phyloP scores from a whole-genome alignment of 2,888 invertebrate species.

The Ophion obscuratus region DNA sequence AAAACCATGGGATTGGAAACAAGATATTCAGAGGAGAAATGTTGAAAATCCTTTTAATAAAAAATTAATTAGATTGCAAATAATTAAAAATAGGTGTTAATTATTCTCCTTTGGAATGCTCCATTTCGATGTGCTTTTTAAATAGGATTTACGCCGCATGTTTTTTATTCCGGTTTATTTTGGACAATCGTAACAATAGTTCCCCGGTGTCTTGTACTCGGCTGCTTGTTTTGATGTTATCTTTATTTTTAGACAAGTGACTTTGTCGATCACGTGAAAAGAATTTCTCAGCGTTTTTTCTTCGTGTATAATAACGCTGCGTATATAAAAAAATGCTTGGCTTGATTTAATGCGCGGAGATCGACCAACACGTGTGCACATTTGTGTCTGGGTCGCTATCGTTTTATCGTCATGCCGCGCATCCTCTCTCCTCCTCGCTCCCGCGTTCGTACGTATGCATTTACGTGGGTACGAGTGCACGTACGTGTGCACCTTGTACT shows the following conservation, averaged over 20 bases:
- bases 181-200: background rate
- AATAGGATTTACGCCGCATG: too few relatives aligned
- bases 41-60: too few relatives aligned
- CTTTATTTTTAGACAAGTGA: background rate
- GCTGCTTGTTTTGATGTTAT: too few relatives aligned
- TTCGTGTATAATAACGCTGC: conserved; percentile 19
- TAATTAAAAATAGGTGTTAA: too few relatives aligned
- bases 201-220: too few relatives aligned
- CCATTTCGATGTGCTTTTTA: too few relatives aligned
- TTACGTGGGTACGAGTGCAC: background rate
- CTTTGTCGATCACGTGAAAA: background rate
- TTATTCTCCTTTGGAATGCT: too few relatives aligned
- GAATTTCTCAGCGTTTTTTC: conserved; percentile 12
- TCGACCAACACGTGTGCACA: background rate
- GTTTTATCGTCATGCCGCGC: conserved; percentile 44
- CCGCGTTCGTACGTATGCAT: too few relatives aligned
- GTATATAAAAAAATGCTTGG: conserved; percentile 15
- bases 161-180: background rate
- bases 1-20: too few relatives aligned
- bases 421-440: conserved; percentile 17
- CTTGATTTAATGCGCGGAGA: conserved; percentile 30
- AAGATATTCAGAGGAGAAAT: too few relatives aligned
- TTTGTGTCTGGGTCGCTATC: conserved; percentile 39
- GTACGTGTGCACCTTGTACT: background rate
- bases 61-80: too few relatives aligned